Base-by-base conservation (phyloP, 1,140 invertebrate genomes). In the Leptinotarsa defecta region DNA sequence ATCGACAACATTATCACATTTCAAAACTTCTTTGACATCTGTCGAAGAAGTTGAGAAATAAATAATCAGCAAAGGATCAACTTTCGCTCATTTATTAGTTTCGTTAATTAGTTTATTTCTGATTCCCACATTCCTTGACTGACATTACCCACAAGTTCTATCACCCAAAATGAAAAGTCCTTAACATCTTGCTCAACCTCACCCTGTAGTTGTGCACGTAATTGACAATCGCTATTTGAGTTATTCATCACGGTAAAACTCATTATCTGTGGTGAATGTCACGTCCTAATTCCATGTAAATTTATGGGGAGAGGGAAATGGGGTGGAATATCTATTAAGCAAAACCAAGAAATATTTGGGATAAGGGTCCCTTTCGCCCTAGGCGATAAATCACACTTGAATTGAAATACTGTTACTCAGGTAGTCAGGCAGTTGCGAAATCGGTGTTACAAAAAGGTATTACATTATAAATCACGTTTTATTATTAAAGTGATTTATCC, bases 281-380 rank as follows among this genome's bases (percentile, higher is more conserved):
- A 57, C 52, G n/a, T 57, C 52, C 13, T 57, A 57, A 57, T 57
- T n/a, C 52, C n/a, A 57, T 19, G 52, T 57, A 19, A 57, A 57
- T 57, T 57, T 57, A 57, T 57, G 52, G n/a, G 52, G 17, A 57
- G 15, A 57, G 13, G 52, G 15, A 57, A 57, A 57, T 57, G 52
- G 52, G 52, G 52, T 57, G n/a, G 52, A 57, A 57, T 57, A 57
- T 57, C 52, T 57, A 57, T 57, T 43, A 19, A 57, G 52, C 52
- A 19, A 57, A 57, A 57, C 6, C 34, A 19, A 19, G 52, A 57
- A 57, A 57, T 19, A 57, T 57, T 57, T 15, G 6, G 52, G 52
- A 17, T 19, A 15, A 57, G 52, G 52, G n/a, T 57, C 52, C 52
- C 15, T 57, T 17, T 57, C 52, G 52, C 52, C 52, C 52, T 57